phyloP scores from a whole-genome alignment of 1,140 invertebrate species.

The Polyergus mexicanus region DNA sequence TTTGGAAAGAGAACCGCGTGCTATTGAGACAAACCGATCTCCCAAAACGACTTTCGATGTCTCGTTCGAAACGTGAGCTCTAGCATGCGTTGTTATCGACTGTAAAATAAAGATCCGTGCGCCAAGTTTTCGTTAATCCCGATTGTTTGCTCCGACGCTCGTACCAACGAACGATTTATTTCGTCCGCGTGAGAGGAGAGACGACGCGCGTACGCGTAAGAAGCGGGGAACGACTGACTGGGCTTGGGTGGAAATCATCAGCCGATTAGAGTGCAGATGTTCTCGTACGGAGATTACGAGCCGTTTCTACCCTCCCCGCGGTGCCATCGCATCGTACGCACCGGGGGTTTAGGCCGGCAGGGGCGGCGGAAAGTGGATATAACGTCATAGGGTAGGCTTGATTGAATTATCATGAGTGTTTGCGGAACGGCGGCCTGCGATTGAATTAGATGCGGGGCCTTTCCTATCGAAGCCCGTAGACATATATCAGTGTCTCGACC shows the following conservation, averaged over 20 bases:
- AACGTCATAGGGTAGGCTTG: slow-evolving; percentile 78
- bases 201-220: slow-evolving; percentile 45
- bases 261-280: slow-evolving; percentile 86
- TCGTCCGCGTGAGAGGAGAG: slow-evolving; percentile 51
- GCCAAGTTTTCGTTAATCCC: slow-evolving; percentile 21
- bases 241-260: slow-evolving; percentile 81
- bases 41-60: not conserved
- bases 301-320: slow-evolving; percentile 71
- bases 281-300: slow-evolving; percentile 84
- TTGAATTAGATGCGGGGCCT: slow-evolving; percentile 83
- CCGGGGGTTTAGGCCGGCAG: slow-evolving; percentile 58
- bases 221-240: slow-evolving; percentile 40
- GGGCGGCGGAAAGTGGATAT: slow-evolving; percentile 63
- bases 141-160: slow-evolving; percentile 24
- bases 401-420: slow-evolving; percentile 87
- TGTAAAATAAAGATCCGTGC: slow-evolving; percentile 19
- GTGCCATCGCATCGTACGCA: slow-evolving; percentile 67
- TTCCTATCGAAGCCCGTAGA: slow-evolving; percentile 78
- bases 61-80: not conserved
- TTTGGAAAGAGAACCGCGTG: too few species aligned
- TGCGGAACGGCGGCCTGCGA: slow-evolving; percentile 85
- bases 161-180: slow-evolving; percentile 52
- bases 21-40: too few species aligned
- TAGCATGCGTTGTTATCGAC: not conserved
- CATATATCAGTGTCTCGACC: slow-evolving; percentile 79